Conservation (phyloP, 2,113 vertebrate genomes). For the Felis catus region F.catus_Fca126_mat1.0 CM031417.1:65494501-65495000, state of each 20-base stretch:
- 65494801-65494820: neutral
- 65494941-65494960: too few relatives aligned
- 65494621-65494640: neutral
- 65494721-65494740: neutral
- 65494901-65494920: too few relatives aligned
- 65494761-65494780: neutral
- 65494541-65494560: neutral
- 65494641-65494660: neutral
- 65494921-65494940: too few relatives aligned
- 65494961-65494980: too few relatives aligned
- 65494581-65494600: neutral
- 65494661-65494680: neutral
- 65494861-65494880: neutral
- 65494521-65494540: neutral
- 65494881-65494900: too few relatives aligned
- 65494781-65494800: neutral
- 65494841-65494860: neutral
- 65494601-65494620: neutral
- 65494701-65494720: neutral
- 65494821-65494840: neutral
- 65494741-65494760: neutral
- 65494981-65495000: too few relatives aligned
- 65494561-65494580: neutral
- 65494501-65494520: conserved; percentile 15
- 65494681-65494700: neutral